Evolutionary conservation across 2,113 vertebrate genomes (phyloP).

Genomic region (Elachura formosa): DNA sequence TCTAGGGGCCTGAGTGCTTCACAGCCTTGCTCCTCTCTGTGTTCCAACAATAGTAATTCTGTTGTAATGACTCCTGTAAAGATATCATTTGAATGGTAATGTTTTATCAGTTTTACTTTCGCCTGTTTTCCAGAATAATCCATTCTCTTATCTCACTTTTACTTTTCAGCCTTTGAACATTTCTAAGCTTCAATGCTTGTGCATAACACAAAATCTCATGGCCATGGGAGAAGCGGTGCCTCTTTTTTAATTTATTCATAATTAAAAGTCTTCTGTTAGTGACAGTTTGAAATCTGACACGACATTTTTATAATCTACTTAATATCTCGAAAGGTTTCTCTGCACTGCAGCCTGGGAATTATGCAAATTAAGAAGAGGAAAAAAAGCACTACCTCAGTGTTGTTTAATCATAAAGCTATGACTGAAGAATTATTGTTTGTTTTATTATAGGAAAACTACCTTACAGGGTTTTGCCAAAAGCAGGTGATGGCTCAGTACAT

Average conservation of each 20-base stretch:
- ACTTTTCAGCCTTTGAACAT: constrained; percentile 3
- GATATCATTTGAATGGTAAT: constrained; percentile 27
- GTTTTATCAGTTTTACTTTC: constrained; percentile 23
- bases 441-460: not conserved
- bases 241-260: constrained; percentile 55
- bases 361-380: constrained; percentile 3
- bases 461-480: not conserved
- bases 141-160: constrained; percentile 21
- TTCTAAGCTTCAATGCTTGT: constrained; percentile 5
- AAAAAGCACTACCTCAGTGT: not conserved
- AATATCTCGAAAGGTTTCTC: constrained; percentile 53
- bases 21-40: not conserved
- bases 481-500: not conserved
- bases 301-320: constrained; percentile 62
- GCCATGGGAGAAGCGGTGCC: not conserved
- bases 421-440: constrained; percentile 22
- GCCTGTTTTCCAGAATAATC: constrained; percentile 43
- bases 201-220: not conserved
- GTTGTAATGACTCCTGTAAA: constrained; percentile 60
- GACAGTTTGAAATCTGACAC: constrained; percentile 62
- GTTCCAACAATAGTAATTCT: not conserved
- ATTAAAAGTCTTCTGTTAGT: constrained; percentile 57
- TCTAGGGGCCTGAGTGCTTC: not conserved
- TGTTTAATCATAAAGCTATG: not conserved
- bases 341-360: constrained; percentile 51